Base-by-base conservation (phyloP, 2,888 invertebrate species). In the Ophion obscuratus region DNA sequence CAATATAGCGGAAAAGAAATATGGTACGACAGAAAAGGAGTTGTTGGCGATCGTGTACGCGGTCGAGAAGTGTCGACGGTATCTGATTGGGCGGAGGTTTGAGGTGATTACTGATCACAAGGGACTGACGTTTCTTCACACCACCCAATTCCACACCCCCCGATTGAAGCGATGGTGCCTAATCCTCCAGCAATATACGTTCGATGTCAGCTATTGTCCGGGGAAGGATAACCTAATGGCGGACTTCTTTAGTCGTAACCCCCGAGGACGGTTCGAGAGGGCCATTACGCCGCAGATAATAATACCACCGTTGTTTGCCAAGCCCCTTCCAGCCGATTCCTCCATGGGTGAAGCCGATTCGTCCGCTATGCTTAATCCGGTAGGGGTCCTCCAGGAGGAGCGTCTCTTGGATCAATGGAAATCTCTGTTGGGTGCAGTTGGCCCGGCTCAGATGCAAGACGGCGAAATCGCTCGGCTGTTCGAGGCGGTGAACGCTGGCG, bases 61-160 rank as follows among this genome's bases (percentile, higher is more conserved):
- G 10, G 64, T 86, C 11, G 59, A n/a, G 5, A 83, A 86, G 47
- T 76, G 36, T 20, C 76, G 90, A 36, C n/a, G n/a, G n/a, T n/a
- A n/a, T n/a, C n/a, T n/a, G n/a, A n/a, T n/a, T n/a, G n/a, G n/a
- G n/a, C n/a, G 84, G 85, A 5, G 74, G 20, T 84, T 92, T 7
- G 81, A 88, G 0, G 84, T 92, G 1, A 77, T 88, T 47, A 91
- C 89, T 0, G 92, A 92, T 77, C 90, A 91, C 84, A 87, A 89
- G 9, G 85, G 88, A 0, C 71, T 92, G 4, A 88, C 85, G 0
- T 92, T 91, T 76, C 53, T 92, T 7, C 81, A 85, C 24, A 84
- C 82, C 0, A 91, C 91, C 53, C 76, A 88, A 31, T 80, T 91
- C 36, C 83, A 88, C 5, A 88, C 76, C 27, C 74, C 87, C 1